Evolutionary conservation across 2,797 vertebrate species (phyloP).

Genomic region (Lycodopsis pacificus): DNA sequence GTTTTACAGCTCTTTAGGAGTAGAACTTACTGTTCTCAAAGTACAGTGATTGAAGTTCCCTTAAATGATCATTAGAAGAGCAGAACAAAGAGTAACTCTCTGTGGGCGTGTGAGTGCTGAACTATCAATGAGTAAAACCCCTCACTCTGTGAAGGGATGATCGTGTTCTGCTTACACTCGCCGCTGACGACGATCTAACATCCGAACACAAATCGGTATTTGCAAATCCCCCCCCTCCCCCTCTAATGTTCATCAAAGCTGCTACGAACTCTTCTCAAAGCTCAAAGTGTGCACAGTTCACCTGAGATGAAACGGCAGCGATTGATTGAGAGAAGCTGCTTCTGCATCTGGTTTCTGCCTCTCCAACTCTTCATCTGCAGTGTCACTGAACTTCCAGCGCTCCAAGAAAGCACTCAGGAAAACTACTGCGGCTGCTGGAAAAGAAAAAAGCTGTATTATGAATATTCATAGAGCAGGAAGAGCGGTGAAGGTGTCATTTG

Average conservation of each 20-base stretch:
- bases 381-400: slow-evolving; percentile 53
- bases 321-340: slow-evolving; percentile 59
- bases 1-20: slow-evolving; percentile 15
- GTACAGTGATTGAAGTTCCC: slow-evolving; percentile 8
- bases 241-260: slow-evolving; percentile 52
- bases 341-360: slow-evolving; percentile 60
- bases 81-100: slow-evolving; percentile 35
- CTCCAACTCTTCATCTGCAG: slow-evolving; percentile 61
- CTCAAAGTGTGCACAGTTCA: slow-evolving; percentile 45
- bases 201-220: slow-evolving; percentile 46
- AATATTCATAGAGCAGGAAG: slow-evolving; percentile 64
- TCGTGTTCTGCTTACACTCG: slow-evolving; percentile 13
- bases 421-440: slow-evolving; percentile 41
- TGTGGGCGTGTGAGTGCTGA: slow-evolving; percentile 6
- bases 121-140: slow-evolving; percentile 38
- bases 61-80: slow-evolving; percentile 32
- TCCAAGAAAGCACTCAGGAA: slow-evolving; percentile 68
- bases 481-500: slow-evolving; percentile 20
- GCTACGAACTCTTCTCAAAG: slow-evolving; percentile 31
- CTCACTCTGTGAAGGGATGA: slow-evolving; percentile 20
- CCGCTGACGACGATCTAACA: slow-evolving; percentile 31
- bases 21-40: slow-evolving; percentile 9
- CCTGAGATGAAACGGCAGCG: slow-evolving; percentile 55
- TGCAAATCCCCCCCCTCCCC: slow-evolving; percentile 11
- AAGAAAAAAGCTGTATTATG: slow-evolving; percentile 30